Evolutionary conservation across 1,140 invertebrate species (phyloP), one percentile per base, ranked within the genome.

Genomic region (Micrasema longulum): DNA sequence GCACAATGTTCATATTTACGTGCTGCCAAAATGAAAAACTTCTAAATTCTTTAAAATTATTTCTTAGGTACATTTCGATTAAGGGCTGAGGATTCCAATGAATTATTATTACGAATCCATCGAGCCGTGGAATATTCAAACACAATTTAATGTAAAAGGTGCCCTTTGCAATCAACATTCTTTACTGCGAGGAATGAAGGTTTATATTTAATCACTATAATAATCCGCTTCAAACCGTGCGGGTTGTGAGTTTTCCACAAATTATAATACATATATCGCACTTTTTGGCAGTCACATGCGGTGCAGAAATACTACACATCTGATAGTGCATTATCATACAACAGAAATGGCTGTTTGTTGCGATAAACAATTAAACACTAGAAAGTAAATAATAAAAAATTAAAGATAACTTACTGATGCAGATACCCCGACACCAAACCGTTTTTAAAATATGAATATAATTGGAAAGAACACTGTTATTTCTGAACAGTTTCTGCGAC

Each of bases 401-500:
- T 31, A 31, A 31, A 31, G 9, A 62, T 31, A 45, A 64, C 60
- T 64, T 64, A 64, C 60, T 45, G 60, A 64, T 22, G 38, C 36
- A n/a, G 60, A 64, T 64, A 47, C 12, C 47, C 64, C 64, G 36
- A 52, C 64, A 66, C 64, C 64, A 38, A 11, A 22, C 45, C 45
- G 60, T 23, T 47, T 47, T 45, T 35, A 31, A 57, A 52, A 9
- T 35, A 57, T 57, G 14, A 57, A 35, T 36, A 36, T 12, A 31
- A 36, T 14, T 35, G 60, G 20, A 48, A 41, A 36, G 11, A 53
- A 2, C 50, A 53, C 50, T 20, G 14, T 48, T 26, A 53, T 26
- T 26, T 55, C 52, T 55, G n/a, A 11, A 38, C 18, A 18, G 16
- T 18, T 60, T n/a, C 52, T n/a, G 43, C 14, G 16, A 60, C 55